phyloP scores from a whole-genome alignment of 2,113 vertebrate species.

The Benitochromis conjunctus region DNA sequence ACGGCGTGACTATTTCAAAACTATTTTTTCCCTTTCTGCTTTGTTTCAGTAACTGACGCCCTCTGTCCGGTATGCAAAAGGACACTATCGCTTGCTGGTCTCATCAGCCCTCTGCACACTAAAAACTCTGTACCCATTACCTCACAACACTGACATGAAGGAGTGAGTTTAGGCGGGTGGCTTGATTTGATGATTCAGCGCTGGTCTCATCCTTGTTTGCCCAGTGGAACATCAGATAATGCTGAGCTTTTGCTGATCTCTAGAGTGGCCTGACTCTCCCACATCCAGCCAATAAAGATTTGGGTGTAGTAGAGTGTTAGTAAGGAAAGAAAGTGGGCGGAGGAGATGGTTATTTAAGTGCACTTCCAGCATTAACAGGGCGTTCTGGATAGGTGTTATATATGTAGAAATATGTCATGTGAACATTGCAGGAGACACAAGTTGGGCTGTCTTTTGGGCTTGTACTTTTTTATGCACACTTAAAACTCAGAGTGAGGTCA shows the following conservation, averaged over 20 bases:
- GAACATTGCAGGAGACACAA: not conserved
- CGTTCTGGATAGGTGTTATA: not conserved
- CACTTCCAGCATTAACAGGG: not conserved
- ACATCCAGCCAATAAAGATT: constrained; percentile 3
- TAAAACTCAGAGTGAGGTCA: not conserved
- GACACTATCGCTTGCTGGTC: constrained; percentile 20
- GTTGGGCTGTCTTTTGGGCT: not conserved
- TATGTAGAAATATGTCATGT: not conserved
- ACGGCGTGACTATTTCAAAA: not conserved
- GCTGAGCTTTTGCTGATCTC: constrained; percentile 34
- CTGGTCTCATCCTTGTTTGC: constrained; percentile 57
- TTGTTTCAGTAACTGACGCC: not conserved
- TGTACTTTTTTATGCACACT: not conserved
- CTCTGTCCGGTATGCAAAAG: constrained; percentile 29
- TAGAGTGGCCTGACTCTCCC: constrained; percentile 3
- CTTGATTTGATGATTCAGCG: constrained; percentile 58
- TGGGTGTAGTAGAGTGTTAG: not conserved
- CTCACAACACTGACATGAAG: constrained; percentile 43
- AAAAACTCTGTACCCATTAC: constrained; percentile 18
- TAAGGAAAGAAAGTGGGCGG: not conserved
- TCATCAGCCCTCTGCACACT: constrained; percentile 36
- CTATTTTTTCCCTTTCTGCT: not conserved
- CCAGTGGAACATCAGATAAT: constrained; percentile 50
- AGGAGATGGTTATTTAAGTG: not conserved
- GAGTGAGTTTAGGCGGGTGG: constrained; percentile 27